Conservation (phyloP, 2,113 vertebrate genomes). For the Lepisosteus osseus region DNA sequence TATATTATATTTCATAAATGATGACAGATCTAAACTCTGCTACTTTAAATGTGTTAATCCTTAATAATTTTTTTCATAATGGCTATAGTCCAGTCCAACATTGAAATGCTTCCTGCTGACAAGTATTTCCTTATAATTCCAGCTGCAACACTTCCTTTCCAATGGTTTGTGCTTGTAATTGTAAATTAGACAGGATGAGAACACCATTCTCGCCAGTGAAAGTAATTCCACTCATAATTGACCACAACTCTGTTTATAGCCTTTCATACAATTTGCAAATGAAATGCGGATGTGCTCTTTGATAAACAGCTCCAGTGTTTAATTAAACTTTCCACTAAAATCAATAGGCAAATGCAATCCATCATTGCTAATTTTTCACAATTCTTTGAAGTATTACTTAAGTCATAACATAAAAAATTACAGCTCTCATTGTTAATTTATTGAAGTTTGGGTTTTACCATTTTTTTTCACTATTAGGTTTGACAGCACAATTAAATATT, state of each 20-base stretch:
- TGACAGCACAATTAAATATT: slow-evolving; percentile 62
- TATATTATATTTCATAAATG: no score
- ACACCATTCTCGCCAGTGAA: no score
- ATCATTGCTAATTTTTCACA: slow-evolving; percentile 78
- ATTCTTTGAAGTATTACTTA: slow-evolving; percentile 79
- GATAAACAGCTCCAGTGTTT: slow-evolving; percentile 83
- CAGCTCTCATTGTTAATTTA: slow-evolving; percentile 63
- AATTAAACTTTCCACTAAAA: slow-evolving; percentile 83
- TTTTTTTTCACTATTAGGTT: slow-evolving; percentile 70
- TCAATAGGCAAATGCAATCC: slow-evolving; percentile 74
- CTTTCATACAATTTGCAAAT: slow-evolving; percentile 84
- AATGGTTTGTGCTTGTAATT: no score
- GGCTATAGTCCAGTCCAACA: no score
- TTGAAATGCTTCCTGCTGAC: no score
- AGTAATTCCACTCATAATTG: no score
- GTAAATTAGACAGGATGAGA: no score
- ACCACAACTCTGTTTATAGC: slow-evolving; percentile 22
- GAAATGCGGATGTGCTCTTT: slow-evolving; percentile 80
- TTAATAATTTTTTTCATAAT: no score
- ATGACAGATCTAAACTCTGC: no score
- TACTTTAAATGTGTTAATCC: no score
- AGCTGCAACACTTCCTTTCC: no score
- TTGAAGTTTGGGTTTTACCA: slow-evolving; percentile 77
- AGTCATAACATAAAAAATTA: slow-evolving; percentile 73
- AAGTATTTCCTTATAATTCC: no score